Evolutionary conservation across 2,888 invertebrate genomes (phyloP).

Genomic region (Minunthozetes semirufus): DNA sequence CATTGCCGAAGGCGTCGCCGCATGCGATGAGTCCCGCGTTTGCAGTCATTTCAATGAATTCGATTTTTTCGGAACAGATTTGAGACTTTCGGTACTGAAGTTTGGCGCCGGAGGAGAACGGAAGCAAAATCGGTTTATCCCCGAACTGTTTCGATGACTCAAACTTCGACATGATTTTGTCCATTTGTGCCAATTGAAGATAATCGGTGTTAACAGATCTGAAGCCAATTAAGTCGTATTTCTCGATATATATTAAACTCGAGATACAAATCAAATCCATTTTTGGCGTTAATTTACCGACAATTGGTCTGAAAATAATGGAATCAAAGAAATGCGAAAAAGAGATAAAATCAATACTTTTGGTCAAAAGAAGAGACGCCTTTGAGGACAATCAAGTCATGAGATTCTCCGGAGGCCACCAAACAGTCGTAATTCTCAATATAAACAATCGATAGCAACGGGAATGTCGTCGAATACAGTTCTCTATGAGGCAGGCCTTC

Average conservation of each 20-base stretch:
- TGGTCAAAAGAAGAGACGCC: not conserved
- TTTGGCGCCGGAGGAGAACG: no score
- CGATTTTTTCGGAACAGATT: not conserved
- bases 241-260: not conserved
- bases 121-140: no score
- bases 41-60: not conserved
- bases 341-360: not conserved
- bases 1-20: not conserved
- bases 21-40: not conserved
- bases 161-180: no score
- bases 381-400: not conserved
- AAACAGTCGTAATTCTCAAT: not conserved
- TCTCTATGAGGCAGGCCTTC: no score
- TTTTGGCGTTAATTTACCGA: not conserved
- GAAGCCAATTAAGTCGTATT: no score
- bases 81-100: not conserved
- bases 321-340: not conserved
- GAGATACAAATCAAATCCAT: not conserved
- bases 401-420: not conserved
- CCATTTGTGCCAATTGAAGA: no score
- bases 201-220: no score
- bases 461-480: not conserved
- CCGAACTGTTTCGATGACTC: no score
- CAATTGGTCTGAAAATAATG: not conserved
- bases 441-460: not conserved